Percentiles rank a stretch among this genome's conserved stretches.
These are phyloP conservation scores for Hypotaenidia philippensis DNA, from an alignment of 2,797 vertebrate species.

Conservation along the genomic window DNA sequence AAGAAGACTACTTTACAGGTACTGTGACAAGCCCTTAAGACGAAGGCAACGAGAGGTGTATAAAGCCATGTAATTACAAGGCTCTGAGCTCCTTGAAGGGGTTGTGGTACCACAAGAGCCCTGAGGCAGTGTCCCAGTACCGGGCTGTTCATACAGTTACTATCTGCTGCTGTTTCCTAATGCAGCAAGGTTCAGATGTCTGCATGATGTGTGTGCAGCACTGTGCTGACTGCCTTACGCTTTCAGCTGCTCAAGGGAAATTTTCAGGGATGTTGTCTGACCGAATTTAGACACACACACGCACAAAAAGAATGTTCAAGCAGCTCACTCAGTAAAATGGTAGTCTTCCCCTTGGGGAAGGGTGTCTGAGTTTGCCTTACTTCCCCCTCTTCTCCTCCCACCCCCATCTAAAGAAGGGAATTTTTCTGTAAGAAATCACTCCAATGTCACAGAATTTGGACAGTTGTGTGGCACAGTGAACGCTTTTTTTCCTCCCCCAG, in stretches of 20 bases:
- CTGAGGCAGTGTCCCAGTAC: background rate
- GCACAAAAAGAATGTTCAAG: background rate
- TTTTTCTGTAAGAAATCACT: background rate
- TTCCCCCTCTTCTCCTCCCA: accelerated
- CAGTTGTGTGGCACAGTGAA: background rate
- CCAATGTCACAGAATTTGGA: background rate
- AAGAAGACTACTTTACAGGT: background rate
- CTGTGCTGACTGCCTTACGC: background rate
- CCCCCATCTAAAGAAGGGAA: background rate
- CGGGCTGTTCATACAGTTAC: background rate
- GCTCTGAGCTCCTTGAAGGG: background rate
- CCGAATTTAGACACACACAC: background rate
- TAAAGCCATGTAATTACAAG: background rate
- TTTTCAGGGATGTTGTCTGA: background rate
- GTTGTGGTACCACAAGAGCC: background rate
- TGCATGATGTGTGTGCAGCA: background rate
- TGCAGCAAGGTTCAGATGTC: background rate
- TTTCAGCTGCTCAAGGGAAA: background rate
- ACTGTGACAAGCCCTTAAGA: background rate
- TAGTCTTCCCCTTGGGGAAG: background rate
- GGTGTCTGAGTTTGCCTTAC: background rate
- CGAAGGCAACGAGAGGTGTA: background rate
- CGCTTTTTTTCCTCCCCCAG: background rate
- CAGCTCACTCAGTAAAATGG: background rate
- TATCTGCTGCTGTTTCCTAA: background rate